Conservation (phyloP, 1,140 invertebrate genomes). For the Temnothorax nylanderi region DNA sequence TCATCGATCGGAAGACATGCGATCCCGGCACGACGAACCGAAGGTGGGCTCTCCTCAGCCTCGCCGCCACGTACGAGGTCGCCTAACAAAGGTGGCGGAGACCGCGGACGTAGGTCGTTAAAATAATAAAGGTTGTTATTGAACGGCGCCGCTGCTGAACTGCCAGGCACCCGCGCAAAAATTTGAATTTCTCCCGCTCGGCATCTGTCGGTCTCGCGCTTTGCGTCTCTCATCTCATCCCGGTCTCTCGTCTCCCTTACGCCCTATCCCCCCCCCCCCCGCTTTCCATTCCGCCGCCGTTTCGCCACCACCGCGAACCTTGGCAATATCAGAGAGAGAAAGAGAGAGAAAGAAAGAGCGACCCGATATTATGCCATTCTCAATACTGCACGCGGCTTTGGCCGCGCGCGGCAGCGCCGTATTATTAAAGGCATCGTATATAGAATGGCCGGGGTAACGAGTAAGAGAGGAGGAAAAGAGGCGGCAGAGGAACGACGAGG, state of each 20-base stretch:
- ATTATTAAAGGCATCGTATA: constrained; percentile 76
- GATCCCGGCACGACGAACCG: constrained; percentile 13
- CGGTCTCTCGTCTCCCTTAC: background rate
- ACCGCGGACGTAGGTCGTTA: constrained; percentile 75
- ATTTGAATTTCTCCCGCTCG: constrained; percentile 78
- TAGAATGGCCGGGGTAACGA: constrained; percentile 10
- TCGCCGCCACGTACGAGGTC: constrained; percentile 13
- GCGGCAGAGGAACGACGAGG: too few relatives aligned
- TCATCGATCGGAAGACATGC: constrained; percentile 34
- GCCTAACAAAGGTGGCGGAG: constrained; percentile 67
- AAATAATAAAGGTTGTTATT: constrained; percentile 84
- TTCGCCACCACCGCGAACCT: constrained; percentile 64
- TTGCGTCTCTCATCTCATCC: constrained; percentile 40
- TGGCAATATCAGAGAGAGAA: constrained; percentile 71
- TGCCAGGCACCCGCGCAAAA: constrained; percentile 76
- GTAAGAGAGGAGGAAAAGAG: background rate
- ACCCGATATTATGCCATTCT: constrained; percentile 74
- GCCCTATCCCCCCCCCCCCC: constrained; percentile 1
- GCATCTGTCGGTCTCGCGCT: constrained; percentile 75
- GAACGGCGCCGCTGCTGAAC: constrained; percentile 74
- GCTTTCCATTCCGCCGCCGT: constrained; percentile 23
- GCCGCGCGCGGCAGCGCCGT: constrained; percentile 47
- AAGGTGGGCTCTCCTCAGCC: constrained; percentile 43
- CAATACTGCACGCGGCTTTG: constrained; percentile 74
- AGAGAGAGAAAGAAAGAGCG: background rate